These are phyloP conservation scores for Crotophaga sulcirostris DNA, from an alignment of 2,113 vertebrate species.

Conservation along the genomic window DNA sequence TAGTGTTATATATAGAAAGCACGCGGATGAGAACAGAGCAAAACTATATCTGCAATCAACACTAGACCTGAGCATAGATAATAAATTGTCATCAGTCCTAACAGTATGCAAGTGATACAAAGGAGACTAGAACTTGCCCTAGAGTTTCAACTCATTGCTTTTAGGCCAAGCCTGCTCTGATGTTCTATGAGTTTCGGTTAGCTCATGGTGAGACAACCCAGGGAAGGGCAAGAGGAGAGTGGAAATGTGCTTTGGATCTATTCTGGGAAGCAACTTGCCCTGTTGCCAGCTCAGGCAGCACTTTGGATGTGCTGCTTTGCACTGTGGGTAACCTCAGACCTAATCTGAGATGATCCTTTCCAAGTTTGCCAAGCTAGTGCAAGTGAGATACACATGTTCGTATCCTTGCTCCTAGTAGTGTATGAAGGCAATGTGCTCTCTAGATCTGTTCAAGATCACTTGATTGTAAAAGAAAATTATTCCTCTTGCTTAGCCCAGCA, in stretches of 20 bases:
- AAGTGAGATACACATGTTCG: fast-evolving
- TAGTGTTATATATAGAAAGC: neutral
- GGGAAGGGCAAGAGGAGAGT: neutral
- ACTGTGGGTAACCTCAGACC: neutral
- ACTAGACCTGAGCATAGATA: neutral
- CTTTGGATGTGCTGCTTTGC: neutral
- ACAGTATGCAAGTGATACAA: neutral
- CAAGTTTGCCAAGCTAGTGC: neutral
- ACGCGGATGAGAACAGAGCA: neutral
- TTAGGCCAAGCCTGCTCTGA: neutral
- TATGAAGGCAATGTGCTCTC: neutral
- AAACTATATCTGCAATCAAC: neutral
- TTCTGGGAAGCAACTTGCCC: neutral
- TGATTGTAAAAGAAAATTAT: neutral
- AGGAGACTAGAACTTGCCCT: neutral
- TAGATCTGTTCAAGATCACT: neutral
- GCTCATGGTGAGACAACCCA: neutral
- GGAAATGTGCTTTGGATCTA: neutral
- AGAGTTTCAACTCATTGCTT: neutral
- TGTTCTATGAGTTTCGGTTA: fast-evolving
- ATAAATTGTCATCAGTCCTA: neutral
- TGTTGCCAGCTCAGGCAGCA: neutral
- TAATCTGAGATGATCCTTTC: neutral
- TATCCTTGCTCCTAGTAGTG: neutral
- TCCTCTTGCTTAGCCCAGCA: neutral